Evolutionary conservation across 2,797 vertebrate species (phyloP), one percentile per base, ranked within the genome.

Genomic region (Knipowitschia caucasica): DNA sequence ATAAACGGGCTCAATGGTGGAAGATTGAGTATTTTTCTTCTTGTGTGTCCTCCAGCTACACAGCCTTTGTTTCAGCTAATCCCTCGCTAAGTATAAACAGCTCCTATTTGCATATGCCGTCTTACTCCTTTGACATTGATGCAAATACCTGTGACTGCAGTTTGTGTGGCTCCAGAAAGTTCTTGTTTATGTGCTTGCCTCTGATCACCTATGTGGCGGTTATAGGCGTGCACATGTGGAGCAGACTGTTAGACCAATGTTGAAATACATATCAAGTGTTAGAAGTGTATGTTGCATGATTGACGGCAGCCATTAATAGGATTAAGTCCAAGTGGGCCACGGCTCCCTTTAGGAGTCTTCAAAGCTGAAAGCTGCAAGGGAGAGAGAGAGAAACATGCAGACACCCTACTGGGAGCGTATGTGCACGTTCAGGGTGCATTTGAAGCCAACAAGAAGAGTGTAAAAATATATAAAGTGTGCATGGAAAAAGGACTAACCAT

Each of bases 291-390:
- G n/a, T 29, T 43, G 51, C 36, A 29, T 81, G 80, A 86, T 70
- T 84, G 84, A 86, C 83, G 81, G 77, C 63, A 81, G 69, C 78
- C 75, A 82, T 86, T 86, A 88, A 85, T 84, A 85, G 82, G 80
- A 85, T 86, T 82, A 85, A 73, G 69, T 80, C 84, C 81, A 85
- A 86, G 73, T 83, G 76, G 84, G 82, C 69, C 77, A 74, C 60
- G 57, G 64, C 67, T 79, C 77, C 68, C 77, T 80, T 56, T 73
- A 73, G 63, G 56, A 83, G 56, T 57, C 83, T 83, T 86, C 81
- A 85, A 83, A 89, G 80, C 55, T 68, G 36, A 67, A 59, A 35
- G 10, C 67, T 62, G 56, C 71, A 53, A n/a, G 44, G 64, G 55
- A 67, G 69, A 76, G 55, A 42, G 35, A 44, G 70, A 59, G 49